Evolutionary conservation across 2,797 vertebrate genomes (phyloP).

Genomic region (Nyctibius grandis): DNA sequence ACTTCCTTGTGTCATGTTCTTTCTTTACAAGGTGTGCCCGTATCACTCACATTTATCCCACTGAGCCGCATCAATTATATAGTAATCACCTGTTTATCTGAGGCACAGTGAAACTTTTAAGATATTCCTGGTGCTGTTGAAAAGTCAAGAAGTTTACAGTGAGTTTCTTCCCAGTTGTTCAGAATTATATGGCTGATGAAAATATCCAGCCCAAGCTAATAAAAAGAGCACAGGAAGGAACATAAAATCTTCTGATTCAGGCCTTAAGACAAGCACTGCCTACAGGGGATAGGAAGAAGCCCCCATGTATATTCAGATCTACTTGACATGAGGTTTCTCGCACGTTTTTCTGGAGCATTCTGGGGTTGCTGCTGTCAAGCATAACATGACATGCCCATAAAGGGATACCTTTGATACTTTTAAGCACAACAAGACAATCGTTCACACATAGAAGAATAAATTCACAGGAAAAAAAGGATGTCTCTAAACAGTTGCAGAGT

Average conservation of each 20-base stretch:
- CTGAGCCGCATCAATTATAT: not conserved
- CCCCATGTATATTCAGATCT: not conserved
- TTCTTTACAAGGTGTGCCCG: constrained; percentile 6
- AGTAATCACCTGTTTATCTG: not conserved
- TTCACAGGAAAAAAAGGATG: not conserved
- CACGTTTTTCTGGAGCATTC: not conserved
- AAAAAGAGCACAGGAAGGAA: not conserved
- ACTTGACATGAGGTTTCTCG: not conserved
- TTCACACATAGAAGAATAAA: not conserved
- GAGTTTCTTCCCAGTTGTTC: not conserved
- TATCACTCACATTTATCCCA: not conserved
- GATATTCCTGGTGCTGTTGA: not conserved
- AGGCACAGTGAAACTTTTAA: not conserved
- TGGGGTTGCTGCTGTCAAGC: not conserved
- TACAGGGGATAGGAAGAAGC: not conserved
- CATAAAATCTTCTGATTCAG: not conserved
- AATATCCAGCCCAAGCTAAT: not conserved
- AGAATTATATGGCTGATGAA: not conserved
- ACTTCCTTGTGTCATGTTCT: not conserved
- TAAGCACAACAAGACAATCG: not conserved
- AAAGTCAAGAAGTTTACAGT: not conserved
- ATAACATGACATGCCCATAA: not conserved
- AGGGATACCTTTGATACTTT: not conserved
- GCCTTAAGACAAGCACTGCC: not conserved
- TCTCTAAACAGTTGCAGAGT: not conserved